These are phyloP conservation scores for Oscarella lobularis DNA, from an alignment of 37 sponge, comb jelly and placozoan genomes.

Conservation along the genomic window DNA sequence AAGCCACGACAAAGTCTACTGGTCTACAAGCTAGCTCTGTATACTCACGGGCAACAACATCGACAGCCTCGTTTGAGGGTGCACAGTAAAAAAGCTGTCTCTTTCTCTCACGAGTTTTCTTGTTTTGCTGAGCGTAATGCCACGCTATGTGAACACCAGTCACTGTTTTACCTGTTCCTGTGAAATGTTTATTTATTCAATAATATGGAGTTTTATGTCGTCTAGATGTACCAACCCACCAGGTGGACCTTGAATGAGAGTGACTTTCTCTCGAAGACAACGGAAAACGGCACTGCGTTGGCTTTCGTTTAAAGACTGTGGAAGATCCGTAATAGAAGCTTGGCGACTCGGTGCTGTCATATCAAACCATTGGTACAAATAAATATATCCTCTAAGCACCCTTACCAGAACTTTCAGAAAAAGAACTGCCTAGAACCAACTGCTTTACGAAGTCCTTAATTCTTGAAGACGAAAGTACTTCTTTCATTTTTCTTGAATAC, in stretches of 20 bases:
- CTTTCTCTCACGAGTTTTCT: not conserved
- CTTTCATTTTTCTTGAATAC: no score
- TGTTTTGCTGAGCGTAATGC: not conserved
- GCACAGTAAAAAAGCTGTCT: not conserved
- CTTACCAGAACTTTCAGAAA: no score
- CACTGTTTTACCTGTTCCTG: slow-evolving; percentile 1
- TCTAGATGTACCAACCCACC: not conserved
- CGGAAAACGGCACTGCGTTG: not conserved
- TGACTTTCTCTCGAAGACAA: not conserved
- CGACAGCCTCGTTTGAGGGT: not conserved
- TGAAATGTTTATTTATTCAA: not conserved
- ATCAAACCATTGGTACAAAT: no score
- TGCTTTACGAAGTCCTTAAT: no score
- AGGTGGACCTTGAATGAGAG: not conserved
- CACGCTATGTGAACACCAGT: not conserved
- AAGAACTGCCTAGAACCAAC: no score
- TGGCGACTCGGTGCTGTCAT: no score
- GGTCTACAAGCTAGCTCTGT: no score
- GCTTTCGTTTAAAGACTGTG: no score
- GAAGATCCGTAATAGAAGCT: no score
- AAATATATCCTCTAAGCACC: no score
- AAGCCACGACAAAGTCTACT: no score
- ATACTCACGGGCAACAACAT: not conserved
- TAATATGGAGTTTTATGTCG: not conserved
- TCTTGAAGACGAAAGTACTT: no score